A percentile compares a stretch with the other conserved stretches of the same genome.
These are phyloP conservation scores for Cheilosia vernalis DNA, from an alignment of 2,888 invertebrate species.

Conservation along the genomic window DNA sequence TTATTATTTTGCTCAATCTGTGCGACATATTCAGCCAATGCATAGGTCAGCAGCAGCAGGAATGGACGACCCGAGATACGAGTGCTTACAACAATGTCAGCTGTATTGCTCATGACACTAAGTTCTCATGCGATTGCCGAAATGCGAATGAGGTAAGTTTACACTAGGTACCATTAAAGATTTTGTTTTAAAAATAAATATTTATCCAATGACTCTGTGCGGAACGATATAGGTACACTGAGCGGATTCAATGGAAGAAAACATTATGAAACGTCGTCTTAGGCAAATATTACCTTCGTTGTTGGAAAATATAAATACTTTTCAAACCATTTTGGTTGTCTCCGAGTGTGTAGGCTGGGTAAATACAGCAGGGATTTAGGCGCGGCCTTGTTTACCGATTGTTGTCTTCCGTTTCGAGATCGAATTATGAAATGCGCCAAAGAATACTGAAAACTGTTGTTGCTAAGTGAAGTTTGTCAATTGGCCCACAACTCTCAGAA, in stretches of 20 bases:
- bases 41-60: slow-evolving; percentile 61
- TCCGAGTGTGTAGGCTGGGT: neutral
- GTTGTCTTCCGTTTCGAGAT: slow-evolving; percentile 11
- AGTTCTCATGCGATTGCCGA: slow-evolving; percentile 82
- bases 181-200: slow-evolving; percentile 44
- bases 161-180: neutral
- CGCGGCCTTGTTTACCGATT: slow-evolving; percentile 31
- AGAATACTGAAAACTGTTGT: neutral
- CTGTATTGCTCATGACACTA: slow-evolving; percentile 81
- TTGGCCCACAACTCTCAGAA: slow-evolving; percentile 13
- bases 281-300: slow-evolving; percentile 26
- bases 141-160: slow-evolving; percentile 81
- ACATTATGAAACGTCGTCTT: neutral
- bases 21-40: slow-evolving; percentile 66
- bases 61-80: slow-evolving; percentile 41
- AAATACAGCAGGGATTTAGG: slow-evolving; percentile 34
- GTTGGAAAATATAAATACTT: neutral
- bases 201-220: slow-evolving; percentile 44
- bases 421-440: neutral
- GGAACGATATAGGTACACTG: neutral
- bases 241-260: slow-evolving; percentile 1
- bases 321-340: slow-evolving; percentile 2
- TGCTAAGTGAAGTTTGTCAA: slow-evolving; percentile 11
- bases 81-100: slow-evolving; percentile 77
- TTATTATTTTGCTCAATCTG: slow-evolving; percentile 52